phyloP scores from a whole-genome alignment of 1,140 invertebrate genomes.

The Drosophila oshimai region DNA sequence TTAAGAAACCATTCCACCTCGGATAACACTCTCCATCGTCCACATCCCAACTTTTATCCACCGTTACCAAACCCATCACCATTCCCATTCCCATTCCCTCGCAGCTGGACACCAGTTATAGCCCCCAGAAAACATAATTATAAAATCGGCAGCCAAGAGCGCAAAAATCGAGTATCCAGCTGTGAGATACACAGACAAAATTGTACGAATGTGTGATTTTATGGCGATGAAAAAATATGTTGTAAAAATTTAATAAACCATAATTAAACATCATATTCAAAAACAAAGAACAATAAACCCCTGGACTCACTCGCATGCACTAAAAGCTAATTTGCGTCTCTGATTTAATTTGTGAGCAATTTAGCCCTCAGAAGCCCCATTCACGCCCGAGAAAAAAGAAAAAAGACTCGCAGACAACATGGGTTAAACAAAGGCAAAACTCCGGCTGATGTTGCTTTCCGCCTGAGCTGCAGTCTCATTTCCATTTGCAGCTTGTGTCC shows the following conservation, averaged over 20 bases:
- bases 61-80: not conserved
- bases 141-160: conserved; percentile 29
- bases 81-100: conserved; percentile 3
- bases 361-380: conserved; percentile 15
- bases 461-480: conserved; percentile 12
- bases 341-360: not conserved
- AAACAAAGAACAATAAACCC: too few species aligned
- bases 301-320: too few species aligned
- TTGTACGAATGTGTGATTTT: too few species aligned
- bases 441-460: not conserved
- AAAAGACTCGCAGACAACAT: not conserved
- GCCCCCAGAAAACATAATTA: conserved; percentile 49
- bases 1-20: conserved; percentile 49
- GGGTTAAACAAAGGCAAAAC: conserved; percentile 26
- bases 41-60: not conserved
- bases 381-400: conserved; percentile 1
- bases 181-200: not conserved
- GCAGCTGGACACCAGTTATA: conserved; percentile 35
- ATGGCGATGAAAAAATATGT: too few species aligned
- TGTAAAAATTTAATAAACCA: too few species aligned
- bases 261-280: too few species aligned
- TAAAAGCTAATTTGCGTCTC: conserved; percentile 7
- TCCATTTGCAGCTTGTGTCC: not conserved
- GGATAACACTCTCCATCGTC: conserved; percentile 4
- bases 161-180: not conserved